Conservation (phyloP, 1,140 invertebrate genomes). For the Temnothorax nylanderi region DNA sequence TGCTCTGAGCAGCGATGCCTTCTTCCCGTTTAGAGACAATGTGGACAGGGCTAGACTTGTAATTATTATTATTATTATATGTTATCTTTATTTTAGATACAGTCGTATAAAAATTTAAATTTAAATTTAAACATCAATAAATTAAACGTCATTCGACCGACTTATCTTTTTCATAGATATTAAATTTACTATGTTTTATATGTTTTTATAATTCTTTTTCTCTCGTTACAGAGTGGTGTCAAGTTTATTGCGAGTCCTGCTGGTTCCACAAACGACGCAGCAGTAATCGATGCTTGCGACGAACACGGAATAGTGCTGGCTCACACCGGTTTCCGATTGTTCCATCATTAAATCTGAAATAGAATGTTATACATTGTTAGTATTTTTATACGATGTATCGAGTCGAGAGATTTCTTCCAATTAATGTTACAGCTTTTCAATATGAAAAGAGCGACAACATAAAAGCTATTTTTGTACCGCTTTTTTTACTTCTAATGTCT, state of each 20-base stretch:
- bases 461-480: conserved; percentile 37
- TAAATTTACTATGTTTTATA: conserved; percentile 1
- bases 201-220: conserved; percentile 71
- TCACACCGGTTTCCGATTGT: conserved; percentile 96
- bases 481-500: conserved; percentile 6
- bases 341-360: conserved; percentile 93
- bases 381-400: conserved; percentile 20
- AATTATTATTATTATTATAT: conserved; percentile 71
- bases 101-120: not conserved
- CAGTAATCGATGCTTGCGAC: conserved; percentile 96
- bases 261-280: conserved; percentile 96
- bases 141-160: not conserved
- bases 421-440: not conserved
- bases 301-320: conserved; percentile 95
- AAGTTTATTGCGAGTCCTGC: conserved; percentile 96
- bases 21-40: conserved; percentile 99
- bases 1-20: conserved; percentile 98
- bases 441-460: not conserved
- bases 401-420: not conserved
- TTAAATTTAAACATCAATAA: conserved; percentile 17
- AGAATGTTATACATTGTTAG: not conserved
- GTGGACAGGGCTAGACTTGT: conserved; percentile 97
- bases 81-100: not conserved
- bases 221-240: conserved; percentile 94
- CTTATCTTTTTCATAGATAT: not conserved